These are phyloP conservation scores for Stylophora pistillata DNA, from an alignment of 64 coral and sea anemone genomes.

Conservation along the genomic window DNA sequence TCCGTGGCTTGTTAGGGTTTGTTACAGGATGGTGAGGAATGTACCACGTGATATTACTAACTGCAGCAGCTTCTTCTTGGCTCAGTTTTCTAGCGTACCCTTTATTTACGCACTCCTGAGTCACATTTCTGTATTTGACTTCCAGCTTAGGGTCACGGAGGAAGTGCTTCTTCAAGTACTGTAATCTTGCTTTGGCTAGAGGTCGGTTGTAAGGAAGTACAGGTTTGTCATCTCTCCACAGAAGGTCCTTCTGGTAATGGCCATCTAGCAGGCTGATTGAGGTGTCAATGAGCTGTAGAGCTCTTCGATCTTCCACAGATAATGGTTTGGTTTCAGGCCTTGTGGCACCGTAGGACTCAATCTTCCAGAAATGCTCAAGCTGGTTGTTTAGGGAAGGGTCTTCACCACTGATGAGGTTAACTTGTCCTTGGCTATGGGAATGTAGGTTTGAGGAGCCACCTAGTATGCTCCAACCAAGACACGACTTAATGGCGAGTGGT, in stretches of 20 bases:
- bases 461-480: slow-evolving; percentile 61
- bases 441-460: neutral
- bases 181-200: slow-evolving; percentile 34
- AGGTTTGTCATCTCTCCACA: slow-evolving; percentile 38
- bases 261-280: slow-evolving; percentile 7
- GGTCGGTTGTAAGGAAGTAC: slow-evolving; percentile 32
- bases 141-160: slow-evolving; percentile 20
- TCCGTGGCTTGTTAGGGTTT: slow-evolving; percentile 14
- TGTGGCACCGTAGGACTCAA: slow-evolving; percentile 14
- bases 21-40: slow-evolving; percentile 24
- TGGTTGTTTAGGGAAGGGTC: slow-evolving; percentile 1
- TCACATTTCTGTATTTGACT: slow-evolving; percentile 34
- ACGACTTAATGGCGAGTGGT: slow-evolving; percentile 51
- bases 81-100: slow-evolving; percentile 48
- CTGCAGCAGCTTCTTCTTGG: slow-evolving; percentile 21
- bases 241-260: slow-evolving; percentile 45
- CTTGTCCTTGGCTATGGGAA: neutral
- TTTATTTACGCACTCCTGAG: slow-evolving; percentile 31
- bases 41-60: slow-evolving; percentile 16
- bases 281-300: neutral
- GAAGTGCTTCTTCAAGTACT: slow-evolving; percentile 34
- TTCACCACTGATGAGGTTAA: neutral
- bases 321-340: slow-evolving; percentile 1
- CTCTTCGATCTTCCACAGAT: slow-evolving; percentile 44
- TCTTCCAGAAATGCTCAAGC: slow-evolving; percentile 31